Evolutionary conservation across 64 coral and sea anemone genomes (phyloP), one percentile per base, ranked within the genome.

Genomic region (Actinia equina): DNA sequence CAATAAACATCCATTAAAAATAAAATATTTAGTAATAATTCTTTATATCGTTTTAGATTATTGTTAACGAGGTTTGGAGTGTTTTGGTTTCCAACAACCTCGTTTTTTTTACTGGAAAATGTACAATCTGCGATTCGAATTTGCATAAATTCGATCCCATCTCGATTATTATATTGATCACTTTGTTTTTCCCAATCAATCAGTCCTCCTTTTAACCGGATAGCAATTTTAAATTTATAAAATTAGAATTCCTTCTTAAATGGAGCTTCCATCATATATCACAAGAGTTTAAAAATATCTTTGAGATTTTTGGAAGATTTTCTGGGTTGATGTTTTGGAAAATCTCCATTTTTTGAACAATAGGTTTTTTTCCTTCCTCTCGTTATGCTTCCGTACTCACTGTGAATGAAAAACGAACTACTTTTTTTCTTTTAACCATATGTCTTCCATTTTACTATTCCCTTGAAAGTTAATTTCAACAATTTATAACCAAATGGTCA

Each of bases 301-400:
- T 74, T 41, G 23, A 11, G 26, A 26, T 30, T 41, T 74, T 41
- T 14, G 25, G 41, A 4, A 26, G 26, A 30, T 42, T 41, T 30
- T 74, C 25, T 14, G 69, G 14, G 7, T 41, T 74, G 69, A 74
- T 74, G 69, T 74, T 74, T 71, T 74, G 69, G 69, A 74, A 74
- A 74, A 13, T 74, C 69, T 74, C 69, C 69, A 74, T 74, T 12
- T 74, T 74, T 41, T 57, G 69, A 41, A 74, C 69, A 74, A 74
- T 74, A 13, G 69, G 2, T 22, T 37, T 25, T 74, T 74, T 74
- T 60, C 7, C 27, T 26, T 74, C 69, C 69, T 74, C 23, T 74
- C 15, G n/a, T 74, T 41, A 25, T 25, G 27, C 69, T 74, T 74
- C 69, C 69, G 69, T 4, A 13, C 69, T 74, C 25, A 30, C 69